These are phyloP conservation scores for Guaruba guarouba DNA, from an alignment of 2,113 vertebrate genomes.

Conservation along the genomic window DNA sequence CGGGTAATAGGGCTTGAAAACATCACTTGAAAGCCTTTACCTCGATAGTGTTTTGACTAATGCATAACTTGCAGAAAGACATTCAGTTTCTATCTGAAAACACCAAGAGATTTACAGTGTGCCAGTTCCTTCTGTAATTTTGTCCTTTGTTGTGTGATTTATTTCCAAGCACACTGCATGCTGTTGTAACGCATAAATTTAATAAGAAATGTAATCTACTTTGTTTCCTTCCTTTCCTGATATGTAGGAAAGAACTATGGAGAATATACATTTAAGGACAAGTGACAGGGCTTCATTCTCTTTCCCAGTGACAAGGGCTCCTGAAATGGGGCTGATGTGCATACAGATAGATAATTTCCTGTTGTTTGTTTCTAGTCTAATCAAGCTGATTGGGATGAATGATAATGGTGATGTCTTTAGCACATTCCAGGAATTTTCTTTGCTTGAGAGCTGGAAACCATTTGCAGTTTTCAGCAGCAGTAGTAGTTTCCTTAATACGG, in stretches of 20 bases:
- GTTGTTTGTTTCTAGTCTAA: conserved; percentile 41
- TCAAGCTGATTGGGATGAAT: conserved; percentile 52
- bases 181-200: conserved; percentile 27
- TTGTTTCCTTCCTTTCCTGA: conserved; percentile 29
- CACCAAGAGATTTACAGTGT: conserved; percentile 2
- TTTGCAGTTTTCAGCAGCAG: conserved; percentile 17
- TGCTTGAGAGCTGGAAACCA: not conserved
- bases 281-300: not conserved
- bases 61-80: conserved; percentile 18
- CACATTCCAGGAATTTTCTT: conserved; percentile 41
- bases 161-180: not conserved
- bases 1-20: conserved; percentile 13
- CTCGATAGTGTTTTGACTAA: conserved; percentile 27
- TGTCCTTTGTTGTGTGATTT: conserved; percentile 45
- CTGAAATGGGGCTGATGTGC: not conserved
- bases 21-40: conserved; percentile 35
- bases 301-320: not conserved
- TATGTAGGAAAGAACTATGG: not conserved
- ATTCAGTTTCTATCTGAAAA: conserved; percentile 14
- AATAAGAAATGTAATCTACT: conserved; percentile 2
- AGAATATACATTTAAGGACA: not conserved
- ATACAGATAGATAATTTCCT: conserved; percentile 28
- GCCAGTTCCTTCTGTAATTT: not conserved
- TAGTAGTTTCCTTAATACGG: not conserved
- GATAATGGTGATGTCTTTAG: conserved; percentile 42